A percentile compares a stretch with the other conserved stretches of the same genome.
These are phyloP conservation scores for Setophaga petechia DNA, from an alignment of 2,113 vertebrate species.

Conservation along the genomic window DNA sequence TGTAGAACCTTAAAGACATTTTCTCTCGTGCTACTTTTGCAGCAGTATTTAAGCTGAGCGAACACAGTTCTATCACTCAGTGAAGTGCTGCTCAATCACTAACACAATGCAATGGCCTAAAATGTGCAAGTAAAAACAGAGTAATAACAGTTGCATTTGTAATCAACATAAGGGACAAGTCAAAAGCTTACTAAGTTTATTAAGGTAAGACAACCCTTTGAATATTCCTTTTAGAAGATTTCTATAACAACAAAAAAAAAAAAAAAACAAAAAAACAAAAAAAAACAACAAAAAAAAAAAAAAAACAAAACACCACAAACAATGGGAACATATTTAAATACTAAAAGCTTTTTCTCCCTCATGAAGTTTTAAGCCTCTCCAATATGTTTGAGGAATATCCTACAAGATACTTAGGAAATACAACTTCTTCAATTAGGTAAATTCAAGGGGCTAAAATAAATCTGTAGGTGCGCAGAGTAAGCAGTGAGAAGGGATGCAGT, in stretches of 20 bases:
- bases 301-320: not conserved
- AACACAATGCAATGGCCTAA: not conserved
- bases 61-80: not conserved
- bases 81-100: not conserved
- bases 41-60: not conserved
- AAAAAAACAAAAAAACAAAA: not conserved
- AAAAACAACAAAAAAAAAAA: not conserved
- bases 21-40: not conserved
- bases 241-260: not conserved
- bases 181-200: conserved; percentile 3
- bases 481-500: not conserved
- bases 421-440: not conserved
- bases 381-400: not conserved
- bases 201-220: not conserved
- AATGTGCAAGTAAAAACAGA: not conserved
- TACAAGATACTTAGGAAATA: not conserved
- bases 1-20: not conserved
- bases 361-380: not conserved
- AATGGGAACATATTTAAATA: not conserved
- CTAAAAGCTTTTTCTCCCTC: not conserved
- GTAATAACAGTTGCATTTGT: not conserved
- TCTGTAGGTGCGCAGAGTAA: not conserved
- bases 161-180: not conserved
- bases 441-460: not conserved
- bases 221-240: not conserved